Conservation (phyloP, 23 tunicate species). For the Aplidium turbinatum region DNA sequence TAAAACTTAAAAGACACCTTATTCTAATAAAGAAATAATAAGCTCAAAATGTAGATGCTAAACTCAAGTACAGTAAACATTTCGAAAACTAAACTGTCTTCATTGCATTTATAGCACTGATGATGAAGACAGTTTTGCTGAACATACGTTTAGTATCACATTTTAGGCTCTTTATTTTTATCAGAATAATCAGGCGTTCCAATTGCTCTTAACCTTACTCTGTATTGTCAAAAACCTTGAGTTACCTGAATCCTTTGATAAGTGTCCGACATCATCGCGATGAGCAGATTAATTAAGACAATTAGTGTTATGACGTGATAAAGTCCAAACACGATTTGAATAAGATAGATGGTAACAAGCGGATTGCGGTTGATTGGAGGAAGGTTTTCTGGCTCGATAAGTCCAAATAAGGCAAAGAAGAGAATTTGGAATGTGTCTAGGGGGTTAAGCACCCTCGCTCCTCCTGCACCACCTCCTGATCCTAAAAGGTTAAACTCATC, state of each 20-base stretch:
- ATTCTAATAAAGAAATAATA: too few relatives aligned
- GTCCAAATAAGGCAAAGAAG: slow-evolving; percentile 91
- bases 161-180: too few relatives aligned
- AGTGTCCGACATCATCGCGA: slow-evolving; percentile 98
- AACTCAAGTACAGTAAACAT: too few relatives aligned
- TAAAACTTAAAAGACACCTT: too few relatives aligned
- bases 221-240: too few relatives aligned
- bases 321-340: slow-evolving; percentile 87
- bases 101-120: too few relatives aligned
- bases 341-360: slow-evolving; percentile 52
- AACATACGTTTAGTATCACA: too few relatives aligned
- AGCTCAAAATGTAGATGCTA: too few relatives aligned
- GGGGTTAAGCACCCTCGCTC: slow-evolving; percentile 52
- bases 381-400: slow-evolving; percentile 83
- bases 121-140: too few relatives aligned
- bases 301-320: slow-evolving; percentile 85
- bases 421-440: slow-evolving; percentile 79
- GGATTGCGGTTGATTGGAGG: slow-evolving; percentile 84
- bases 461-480: slow-evolving; percentile 12
- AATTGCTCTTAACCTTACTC: too few relatives aligned
- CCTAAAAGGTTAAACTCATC: not conserved
- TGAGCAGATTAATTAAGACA: slow-evolving; percentile 86
- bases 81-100: too few relatives aligned
- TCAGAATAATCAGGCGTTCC: too few relatives aligned
- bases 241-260: slow-evolving; percentile 88